These are phyloP conservation scores for Acipenser ruthenus DNA, from an alignment of 2,797 vertebrate genomes.

Conservation along the genomic window DNA sequence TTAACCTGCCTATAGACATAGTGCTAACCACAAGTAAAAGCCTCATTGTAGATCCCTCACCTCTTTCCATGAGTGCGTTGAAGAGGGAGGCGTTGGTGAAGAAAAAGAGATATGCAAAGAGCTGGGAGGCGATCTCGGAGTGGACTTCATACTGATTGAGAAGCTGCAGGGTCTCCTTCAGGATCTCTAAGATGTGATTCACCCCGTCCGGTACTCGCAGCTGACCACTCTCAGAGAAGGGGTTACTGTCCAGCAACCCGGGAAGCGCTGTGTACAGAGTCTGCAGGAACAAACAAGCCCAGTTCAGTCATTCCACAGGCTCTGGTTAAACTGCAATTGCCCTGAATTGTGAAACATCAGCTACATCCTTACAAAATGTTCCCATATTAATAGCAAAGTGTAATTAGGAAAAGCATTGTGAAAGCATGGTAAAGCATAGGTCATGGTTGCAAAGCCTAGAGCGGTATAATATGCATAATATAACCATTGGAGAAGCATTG, in stretches of 20 bases:
- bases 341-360: not conserved
- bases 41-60: constrained; percentile 22
- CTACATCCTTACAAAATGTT: no score
- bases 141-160: constrained; percentile 53
- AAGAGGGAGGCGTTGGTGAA: constrained; percentile 70
- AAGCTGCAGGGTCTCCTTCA: constrained; percentile 43
- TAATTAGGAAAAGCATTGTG: no score
- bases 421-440: no score
- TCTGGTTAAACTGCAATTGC: not conserved
- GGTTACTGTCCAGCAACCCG: constrained; percentile 55
- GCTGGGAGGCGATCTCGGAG: constrained; percentile 55
- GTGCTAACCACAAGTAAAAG: no score
- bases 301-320: no score
- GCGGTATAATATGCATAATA: no score
- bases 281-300: constrained; percentile 20
- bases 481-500: no score
- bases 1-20: no score
- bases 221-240: constrained; percentile 43
- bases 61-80: constrained; percentile 72
- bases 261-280: constrained; percentile 60
- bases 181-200: constrained; percentile 46
- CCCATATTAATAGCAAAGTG: no score
- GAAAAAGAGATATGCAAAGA: constrained; percentile 67
- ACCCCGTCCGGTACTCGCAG: constrained; percentile 39
- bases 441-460: no score